Evolutionary conservation across 2,113 vertebrate species (phyloP).

Genomic region (Leucosticte australis): DNA sequence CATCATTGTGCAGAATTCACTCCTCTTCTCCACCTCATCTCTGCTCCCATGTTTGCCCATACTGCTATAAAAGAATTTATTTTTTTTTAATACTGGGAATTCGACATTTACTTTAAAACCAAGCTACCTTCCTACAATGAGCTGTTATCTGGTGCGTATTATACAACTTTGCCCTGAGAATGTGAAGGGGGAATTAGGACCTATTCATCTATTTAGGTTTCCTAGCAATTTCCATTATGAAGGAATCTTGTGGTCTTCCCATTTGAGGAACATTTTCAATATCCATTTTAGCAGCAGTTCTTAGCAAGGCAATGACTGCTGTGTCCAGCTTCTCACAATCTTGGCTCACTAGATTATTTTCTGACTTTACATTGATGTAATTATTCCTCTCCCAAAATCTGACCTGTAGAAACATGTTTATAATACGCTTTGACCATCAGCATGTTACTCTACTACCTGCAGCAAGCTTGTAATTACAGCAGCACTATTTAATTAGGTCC

Average conservation of each 20-base stretch:
- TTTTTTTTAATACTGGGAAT: background rate
- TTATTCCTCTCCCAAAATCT: background rate
- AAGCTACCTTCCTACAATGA: background rate
- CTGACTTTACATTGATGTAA: background rate
- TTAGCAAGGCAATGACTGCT: background rate
- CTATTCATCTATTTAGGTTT: background rate
- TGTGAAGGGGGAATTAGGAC: background rate
- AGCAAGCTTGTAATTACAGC: background rate
- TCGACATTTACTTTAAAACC: background rate
- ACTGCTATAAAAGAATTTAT: background rate
- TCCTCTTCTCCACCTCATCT: background rate
- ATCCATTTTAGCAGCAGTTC: background rate
- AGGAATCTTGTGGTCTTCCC: background rate
- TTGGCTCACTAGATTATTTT: background rate
- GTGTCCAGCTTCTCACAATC: background rate
- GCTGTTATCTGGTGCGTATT: fast-evolving
- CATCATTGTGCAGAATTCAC: background rate
- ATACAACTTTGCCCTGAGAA: background rate
- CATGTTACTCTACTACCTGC: background rate
- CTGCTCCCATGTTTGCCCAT: background rate
- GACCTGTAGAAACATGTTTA: background rate
- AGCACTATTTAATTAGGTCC: background rate
- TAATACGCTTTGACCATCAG: background rate
- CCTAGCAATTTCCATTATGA: background rate
- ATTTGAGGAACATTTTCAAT: background rate